A percentile compares a stretch with the other conserved stretches of the same genome.
These are phyloP conservation scores for Phylloscopus trochilus DNA, from an alignment of 2,113 vertebrate species.

Conservation along the genomic window DNA sequence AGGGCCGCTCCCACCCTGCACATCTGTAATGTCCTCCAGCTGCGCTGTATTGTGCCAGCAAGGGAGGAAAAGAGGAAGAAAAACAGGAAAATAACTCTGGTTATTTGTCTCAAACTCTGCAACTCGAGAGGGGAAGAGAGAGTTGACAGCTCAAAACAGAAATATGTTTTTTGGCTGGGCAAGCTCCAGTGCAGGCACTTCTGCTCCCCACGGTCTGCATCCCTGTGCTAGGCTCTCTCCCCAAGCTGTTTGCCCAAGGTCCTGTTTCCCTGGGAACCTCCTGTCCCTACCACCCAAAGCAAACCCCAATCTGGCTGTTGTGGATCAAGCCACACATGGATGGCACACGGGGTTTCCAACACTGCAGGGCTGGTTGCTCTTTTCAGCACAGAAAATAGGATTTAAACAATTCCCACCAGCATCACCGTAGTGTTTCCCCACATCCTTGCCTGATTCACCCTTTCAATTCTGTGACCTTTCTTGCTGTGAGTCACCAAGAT, in stretches of 20 bases:
- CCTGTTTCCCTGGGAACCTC: neutral
- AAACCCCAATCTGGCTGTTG: rapidly evolving
- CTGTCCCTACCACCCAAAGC: neutral
- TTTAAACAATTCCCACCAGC: neutral
- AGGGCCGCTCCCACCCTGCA: neutral
- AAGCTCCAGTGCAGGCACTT: neutral
- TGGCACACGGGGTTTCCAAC: neutral
- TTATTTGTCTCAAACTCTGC: neutral
- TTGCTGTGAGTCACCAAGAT: neutral
- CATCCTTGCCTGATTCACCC: neutral
- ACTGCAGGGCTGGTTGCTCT: neutral
- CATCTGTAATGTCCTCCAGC: neutral
- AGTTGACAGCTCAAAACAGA: neutral
- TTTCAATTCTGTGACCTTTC: neutral
- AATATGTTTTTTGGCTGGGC: neutral
- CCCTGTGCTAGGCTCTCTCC: neutral
- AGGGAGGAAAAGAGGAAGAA: neutral
- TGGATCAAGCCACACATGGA: rapidly evolving
- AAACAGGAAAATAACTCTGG: neutral
- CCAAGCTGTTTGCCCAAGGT: neutral
- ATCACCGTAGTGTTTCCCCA: neutral
- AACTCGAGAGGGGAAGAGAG: neutral
- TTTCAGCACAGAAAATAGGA: neutral
- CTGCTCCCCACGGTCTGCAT: neutral
- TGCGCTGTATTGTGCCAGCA: rapidly evolving